Base-by-base conservation (phyloP, 2,797 vertebrate species). In the Bryconaethiops microstoma region DNA sequence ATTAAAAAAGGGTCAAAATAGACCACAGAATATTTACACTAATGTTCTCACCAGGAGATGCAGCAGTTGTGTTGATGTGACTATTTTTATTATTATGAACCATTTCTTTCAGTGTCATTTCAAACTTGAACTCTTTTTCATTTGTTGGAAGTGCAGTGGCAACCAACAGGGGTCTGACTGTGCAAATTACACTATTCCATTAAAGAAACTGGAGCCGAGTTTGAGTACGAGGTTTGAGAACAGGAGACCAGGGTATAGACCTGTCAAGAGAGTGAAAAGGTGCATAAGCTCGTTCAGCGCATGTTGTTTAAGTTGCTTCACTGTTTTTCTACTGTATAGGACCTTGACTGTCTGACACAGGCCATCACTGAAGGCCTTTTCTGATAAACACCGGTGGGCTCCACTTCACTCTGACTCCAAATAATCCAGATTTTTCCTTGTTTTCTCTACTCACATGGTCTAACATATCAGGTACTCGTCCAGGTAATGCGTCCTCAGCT, bases 141-240 rank as follows among this genome's bases (percentile, higher is more conserved):
- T 54, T 25, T 40, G 52, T 62, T 14, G 14, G 17, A 29, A 35
- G 50, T 13, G 21, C 48, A 55, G 48, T n/a, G 72, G 4, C 17
- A 62, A 55, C 19, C 19, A 73, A 72, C 78, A 80, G 63, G 59
- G 60, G 82, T 88, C 90, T 89, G 88, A 91, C 91, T 91, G 86
- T 91, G 77, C 84, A 87, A 90, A 94, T 92, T 85, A 88, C 86
- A 83, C 92, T 92, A 92, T 82, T 63, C 80, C 87, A 87, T 91
- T 89, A 85, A 87, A 89, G 29, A 86, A 88, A 89, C 84, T 84
- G 84, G 82, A 90, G 88, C 89, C 84, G 80, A 87, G 84, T 89
- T 84, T 85, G 84, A 80, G 55, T 14, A 13, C n/a, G 25, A 9
- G 55, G 40, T 19, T 19, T 19, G 7, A n/a, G 17, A 21, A 6